Evolutionary conservation across 1,140 invertebrate genomes (phyloP).

Genomic region (Drosophila asahinai): DNA sequence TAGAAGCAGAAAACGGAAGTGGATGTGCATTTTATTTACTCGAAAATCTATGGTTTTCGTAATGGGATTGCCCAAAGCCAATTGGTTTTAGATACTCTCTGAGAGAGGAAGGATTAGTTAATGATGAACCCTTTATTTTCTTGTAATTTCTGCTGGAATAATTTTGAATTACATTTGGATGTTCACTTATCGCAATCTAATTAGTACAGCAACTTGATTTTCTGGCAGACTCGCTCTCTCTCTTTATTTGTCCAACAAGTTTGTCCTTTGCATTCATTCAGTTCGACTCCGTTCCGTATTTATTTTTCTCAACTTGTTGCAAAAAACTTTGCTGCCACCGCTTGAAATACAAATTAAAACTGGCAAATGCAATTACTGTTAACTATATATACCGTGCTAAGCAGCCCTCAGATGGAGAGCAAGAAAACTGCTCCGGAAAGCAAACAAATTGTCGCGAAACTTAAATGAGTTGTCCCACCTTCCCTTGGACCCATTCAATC

Average conservation of each 20-base stretch:
- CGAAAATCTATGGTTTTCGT: neutral
- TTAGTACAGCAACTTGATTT: slow-evolving; percentile 29
- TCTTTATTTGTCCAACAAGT: slow-evolving; percentile 34
- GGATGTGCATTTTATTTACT: slow-evolving; percentile 19
- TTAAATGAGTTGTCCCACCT: slow-evolving; percentile 68
- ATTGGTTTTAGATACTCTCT: slow-evolving; percentile 11
- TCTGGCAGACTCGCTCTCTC: neutral
- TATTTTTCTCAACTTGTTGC: slow-evolving; percentile 63
- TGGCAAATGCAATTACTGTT: slow-evolving; percentile 71
- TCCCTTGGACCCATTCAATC: neutral
- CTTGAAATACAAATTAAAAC: slow-evolving; percentile 74
- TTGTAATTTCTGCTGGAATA: neutral
- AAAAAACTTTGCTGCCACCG: slow-evolving; percentile 45
- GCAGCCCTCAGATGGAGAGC: slow-evolving; percentile 1
- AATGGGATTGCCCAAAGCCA: slow-evolving; percentile 9
- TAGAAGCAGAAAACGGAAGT: slow-evolving; percentile 4
- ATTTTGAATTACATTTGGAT: slow-evolving; percentile 3
- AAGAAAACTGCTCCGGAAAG: slow-evolving; percentile 25
- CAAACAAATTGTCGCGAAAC: slow-evolving; percentile 65
- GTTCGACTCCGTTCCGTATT: slow-evolving; percentile 2
- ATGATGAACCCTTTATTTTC: no score
- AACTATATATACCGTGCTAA: slow-evolving; percentile 63
- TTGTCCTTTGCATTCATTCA: slow-evolving; percentile 34
- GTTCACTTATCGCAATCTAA: slow-evolving; percentile 41
- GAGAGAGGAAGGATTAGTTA: no score